Evolutionary conservation across 2,113 vertebrate genomes (phyloP).

Genomic region (Paradisaea rubra): DNA sequence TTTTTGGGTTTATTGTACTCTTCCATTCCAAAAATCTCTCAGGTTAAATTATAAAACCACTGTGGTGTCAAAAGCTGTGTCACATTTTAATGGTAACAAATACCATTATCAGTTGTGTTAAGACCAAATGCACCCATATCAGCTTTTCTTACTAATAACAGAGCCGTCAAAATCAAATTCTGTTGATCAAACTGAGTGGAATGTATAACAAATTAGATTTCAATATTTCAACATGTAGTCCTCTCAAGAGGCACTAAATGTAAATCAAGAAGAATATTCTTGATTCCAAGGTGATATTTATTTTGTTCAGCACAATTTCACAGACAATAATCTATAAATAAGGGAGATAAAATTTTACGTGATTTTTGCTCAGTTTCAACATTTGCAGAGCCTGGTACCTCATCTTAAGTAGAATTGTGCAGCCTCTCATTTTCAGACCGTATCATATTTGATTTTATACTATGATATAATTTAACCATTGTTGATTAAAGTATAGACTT

Average conservation of each 20-base stretch:
- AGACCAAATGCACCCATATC: not conserved
- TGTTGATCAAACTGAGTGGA: not conserved
- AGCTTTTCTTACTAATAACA: not conserved
- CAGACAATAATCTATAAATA: constrained; percentile 8
- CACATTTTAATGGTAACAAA: not conserved
- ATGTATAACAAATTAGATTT: constrained; percentile 5
- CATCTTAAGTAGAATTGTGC: not conserved
- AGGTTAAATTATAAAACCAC: not conserved
- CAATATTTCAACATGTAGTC: not conserved
- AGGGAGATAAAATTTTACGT: not conserved
- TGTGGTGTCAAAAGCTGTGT: not conserved
- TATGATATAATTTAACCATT: not conserved
- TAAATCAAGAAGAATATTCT: constrained; percentile 5
- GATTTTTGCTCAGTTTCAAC: constrained; percentile 9
- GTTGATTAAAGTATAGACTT: not conserved
- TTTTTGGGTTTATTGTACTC: not conserved
- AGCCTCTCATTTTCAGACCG: not conserved
- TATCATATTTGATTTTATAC: not conserved
- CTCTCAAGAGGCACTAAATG: constrained; percentile 2
- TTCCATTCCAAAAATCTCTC: not conserved
- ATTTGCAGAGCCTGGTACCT: constrained; percentile 3
- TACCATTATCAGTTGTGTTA: not conserved
- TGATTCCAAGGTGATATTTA: constrained; percentile 33
- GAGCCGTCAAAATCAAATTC: not conserved
- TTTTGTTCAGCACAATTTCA: constrained; percentile 46